Conservation (phyloP, 1,140 invertebrate species). For the Pseudomyrmex pallidus region DNA sequence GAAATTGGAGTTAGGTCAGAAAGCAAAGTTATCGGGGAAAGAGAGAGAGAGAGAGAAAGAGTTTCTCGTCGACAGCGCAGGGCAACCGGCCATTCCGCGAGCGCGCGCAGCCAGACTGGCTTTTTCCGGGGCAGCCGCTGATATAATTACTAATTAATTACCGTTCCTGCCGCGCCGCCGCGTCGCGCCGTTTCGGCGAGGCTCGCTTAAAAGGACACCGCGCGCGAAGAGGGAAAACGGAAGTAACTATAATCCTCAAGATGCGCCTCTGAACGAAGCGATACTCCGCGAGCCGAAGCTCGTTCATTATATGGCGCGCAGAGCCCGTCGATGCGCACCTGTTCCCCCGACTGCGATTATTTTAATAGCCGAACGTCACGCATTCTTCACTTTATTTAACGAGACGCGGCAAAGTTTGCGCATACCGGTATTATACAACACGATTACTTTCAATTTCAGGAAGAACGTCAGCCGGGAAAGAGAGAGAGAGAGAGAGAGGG, state of each 20-base stretch:
- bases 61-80: conserved; percentile 38
- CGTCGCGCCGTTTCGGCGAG: conserved; percentile 39
- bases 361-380: conserved; percentile 38
- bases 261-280: background rate
- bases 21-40: conserved; percentile 69
- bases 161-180: conserved; percentile 31
- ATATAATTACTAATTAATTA: conserved; percentile 74
- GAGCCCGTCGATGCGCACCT: conserved; percentile 1
- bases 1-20: conserved; percentile 73
- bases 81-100: conserved; percentile 30
- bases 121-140: conserved; percentile 53
- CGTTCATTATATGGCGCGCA: background rate
- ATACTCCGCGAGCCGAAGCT: conserved; percentile 34
- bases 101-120: conserved; percentile 31
- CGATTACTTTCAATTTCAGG: conserved; percentile 24
- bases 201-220: conserved; percentile 60
- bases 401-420: background rate
- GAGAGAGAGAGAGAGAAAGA: background rate
- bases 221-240: conserved; percentile 31
- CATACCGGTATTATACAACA: background rate
- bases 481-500: too few relatives aligned
- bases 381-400: conserved; percentile 1
- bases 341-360: background rate
- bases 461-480: background rate
- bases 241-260: conserved; percentile 57